Percentiles rank a stretch among this genome's conserved stretches.
These are phyloP conservation scores for Adelosebastes latens DNA, from an alignment of 2,797 vertebrate genomes.

Conservation along the genomic window DNA sequence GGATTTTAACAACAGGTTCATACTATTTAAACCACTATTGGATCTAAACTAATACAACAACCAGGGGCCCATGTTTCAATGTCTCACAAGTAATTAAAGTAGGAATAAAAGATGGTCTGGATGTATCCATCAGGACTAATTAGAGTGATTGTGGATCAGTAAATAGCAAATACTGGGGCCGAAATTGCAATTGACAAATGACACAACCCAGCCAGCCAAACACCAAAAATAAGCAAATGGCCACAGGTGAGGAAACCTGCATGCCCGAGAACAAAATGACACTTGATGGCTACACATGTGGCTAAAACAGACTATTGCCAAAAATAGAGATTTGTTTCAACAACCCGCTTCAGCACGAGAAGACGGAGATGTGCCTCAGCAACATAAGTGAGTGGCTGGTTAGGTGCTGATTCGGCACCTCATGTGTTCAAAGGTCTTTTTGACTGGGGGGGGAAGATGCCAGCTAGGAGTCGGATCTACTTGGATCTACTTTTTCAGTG, in stretches of 20 bases:
- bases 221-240: background rate
- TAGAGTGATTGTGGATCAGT: constrained; percentile 3
- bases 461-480: background rate
- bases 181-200: background rate
- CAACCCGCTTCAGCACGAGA: background rate
- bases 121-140: constrained; percentile 20
- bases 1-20: constrained; percentile 35
- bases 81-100: constrained; percentile 37
- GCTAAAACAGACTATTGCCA: constrained; percentile 14
- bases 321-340: constrained; percentile 8
- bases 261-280: background rate
- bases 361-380: background rate
- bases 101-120: constrained; percentile 23
- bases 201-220: background rate
- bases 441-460: background rate
- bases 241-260: background rate
- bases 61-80: constrained; percentile 37
- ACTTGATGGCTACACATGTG: constrained; percentile 17
- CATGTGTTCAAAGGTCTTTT: background rate
- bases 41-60: constrained; percentile 59
- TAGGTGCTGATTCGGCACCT: background rate
- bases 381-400: background rate
- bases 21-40: constrained; percentile 32
- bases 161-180: background rate
- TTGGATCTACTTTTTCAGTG: background rate